phyloP scores from a whole-genome alignment of 1,140 invertebrate species.

The Pteromalus puparum region DNA sequence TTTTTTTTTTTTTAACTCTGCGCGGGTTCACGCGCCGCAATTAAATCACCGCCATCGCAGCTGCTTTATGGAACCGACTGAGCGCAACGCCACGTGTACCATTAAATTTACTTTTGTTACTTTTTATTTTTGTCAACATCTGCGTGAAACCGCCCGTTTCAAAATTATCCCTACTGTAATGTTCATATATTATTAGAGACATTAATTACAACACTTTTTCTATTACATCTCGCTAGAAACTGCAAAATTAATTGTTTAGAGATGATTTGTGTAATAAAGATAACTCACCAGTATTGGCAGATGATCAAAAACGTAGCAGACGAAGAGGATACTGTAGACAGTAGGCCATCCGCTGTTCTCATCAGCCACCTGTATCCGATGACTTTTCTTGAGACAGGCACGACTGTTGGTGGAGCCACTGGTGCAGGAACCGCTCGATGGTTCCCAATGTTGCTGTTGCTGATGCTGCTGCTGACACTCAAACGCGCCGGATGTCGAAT shows the following conservation, averaged over 20 bases:
- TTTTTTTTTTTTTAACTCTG: not conserved
- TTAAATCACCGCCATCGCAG: not conserved
- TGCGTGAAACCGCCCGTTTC: too few species aligned
- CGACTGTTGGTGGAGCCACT: constrained; percentile 72
- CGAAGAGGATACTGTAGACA: constrained; percentile 72
- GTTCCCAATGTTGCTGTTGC: constrained; percentile 67
- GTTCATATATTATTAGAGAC: too few species aligned
- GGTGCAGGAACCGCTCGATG: constrained; percentile 68
- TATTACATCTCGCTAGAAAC: too few species aligned
- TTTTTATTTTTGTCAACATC: too few species aligned
- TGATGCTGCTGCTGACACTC: constrained; percentile 68
- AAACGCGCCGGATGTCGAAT: constrained; percentile 65
- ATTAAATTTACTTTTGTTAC: too few species aligned
- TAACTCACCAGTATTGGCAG: constrained; percentile 75
- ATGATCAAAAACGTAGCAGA: constrained; percentile 75
- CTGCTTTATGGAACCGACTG: not conserved
- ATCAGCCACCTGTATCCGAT: constrained; percentile 50
- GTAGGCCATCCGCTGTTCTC: constrained; percentile 71
- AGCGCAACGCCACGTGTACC: not conserved
- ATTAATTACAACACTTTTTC: too few species aligned
- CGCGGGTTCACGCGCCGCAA: not conserved
- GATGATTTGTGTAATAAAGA: too few species aligned
- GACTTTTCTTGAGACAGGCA: constrained; percentile 65
- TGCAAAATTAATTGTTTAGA: too few species aligned
- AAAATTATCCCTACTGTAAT: too few species aligned